Evolutionary conservation across 2,888 invertebrate genomes (phyloP).

Genomic region (Dendrolimus pini): DNA sequence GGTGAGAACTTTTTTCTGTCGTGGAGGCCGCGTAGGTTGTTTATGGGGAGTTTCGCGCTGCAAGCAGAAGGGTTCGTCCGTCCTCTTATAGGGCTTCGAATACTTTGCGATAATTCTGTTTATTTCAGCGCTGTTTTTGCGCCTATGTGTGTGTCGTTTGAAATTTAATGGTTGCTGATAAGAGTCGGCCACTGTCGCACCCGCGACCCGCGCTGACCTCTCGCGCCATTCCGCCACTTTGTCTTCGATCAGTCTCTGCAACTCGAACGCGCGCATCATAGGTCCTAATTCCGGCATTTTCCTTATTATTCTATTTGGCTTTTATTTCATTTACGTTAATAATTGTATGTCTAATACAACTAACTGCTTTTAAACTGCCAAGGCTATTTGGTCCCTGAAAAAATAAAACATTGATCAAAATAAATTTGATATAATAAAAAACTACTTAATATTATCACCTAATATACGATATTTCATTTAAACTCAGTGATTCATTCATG

Average conservation of each 20-base stretch:
- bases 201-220: conserved; percentile 68
- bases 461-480: too few relatives aligned
- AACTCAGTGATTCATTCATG: too few relatives aligned
- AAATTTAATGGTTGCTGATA: conserved; percentile 72
- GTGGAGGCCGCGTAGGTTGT: conserved; percentile 50
- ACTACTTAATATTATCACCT: too few relatives aligned
- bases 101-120: conserved; percentile 75
- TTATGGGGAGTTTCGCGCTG: conserved; percentile 30
- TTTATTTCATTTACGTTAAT: neutral
- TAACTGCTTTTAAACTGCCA: too few relatives aligned
- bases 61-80: conserved; percentile 44
- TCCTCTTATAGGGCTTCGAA: conserved; percentile 58
- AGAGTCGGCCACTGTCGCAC: conserved; percentile 63
- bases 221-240: conserved; percentile 72
- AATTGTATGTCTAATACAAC: too few relatives aligned
- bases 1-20: conserved; percentile 33
- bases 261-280: conserved; percentile 68
- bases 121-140: conserved; percentile 72
- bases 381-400: too few relatives aligned
- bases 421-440: too few relatives aligned
- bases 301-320: conserved; percentile 5
- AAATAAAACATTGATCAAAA: too few relatives aligned
- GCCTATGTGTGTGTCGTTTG: conserved; percentile 67
- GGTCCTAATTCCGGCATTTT: conserved; percentile 70
- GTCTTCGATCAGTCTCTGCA: conserved; percentile 69